phyloP scores from a whole-genome alignment of 1,140 invertebrate genomes.

The Aphaenogaster rudis region DNA sequence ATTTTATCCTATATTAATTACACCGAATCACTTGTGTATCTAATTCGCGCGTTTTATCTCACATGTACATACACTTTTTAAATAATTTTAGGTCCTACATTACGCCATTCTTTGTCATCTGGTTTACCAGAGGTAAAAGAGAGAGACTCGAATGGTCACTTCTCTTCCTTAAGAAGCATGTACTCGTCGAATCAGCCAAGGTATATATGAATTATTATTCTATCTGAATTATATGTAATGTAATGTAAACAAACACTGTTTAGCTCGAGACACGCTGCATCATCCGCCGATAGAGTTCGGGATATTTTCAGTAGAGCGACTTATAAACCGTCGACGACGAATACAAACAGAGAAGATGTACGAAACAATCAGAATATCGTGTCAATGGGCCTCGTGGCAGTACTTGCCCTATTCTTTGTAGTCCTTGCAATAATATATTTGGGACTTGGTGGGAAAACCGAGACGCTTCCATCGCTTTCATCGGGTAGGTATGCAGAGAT shows the following conservation, averaged over 20 bases:
- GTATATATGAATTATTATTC: constrained; percentile 71
- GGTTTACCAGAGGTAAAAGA: constrained; percentile 82
- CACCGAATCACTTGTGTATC: neutral
- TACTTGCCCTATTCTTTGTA: constrained; percentile 90
- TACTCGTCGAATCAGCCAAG: constrained; percentile 79
- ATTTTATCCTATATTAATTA: neutral
- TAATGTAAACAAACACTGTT: constrained; percentile 52
- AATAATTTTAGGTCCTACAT: constrained; percentile 73
- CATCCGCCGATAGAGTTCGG: constrained; percentile 80
- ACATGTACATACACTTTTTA: neutral
- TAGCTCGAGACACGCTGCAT: constrained; percentile 75
- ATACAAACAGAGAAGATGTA: constrained; percentile 79
- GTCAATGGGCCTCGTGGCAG: constrained; percentile 89
- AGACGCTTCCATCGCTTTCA: constrained; percentile 82
- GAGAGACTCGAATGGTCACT: constrained; percentile 85
- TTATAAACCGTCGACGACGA: constrained; percentile 77
- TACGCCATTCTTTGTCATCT: constrained; percentile 74
- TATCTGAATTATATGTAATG: constrained; percentile 50
- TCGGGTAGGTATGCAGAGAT: constrained; percentile 84
- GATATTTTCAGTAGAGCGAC: constrained; percentile 79
- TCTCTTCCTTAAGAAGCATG: constrained; percentile 79
- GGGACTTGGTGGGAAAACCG: constrained; percentile 86
- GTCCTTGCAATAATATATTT: constrained; percentile 90
- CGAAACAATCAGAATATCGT: constrained; percentile 88
- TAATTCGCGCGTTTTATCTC: constrained; percentile 32